Conservation (phyloP, 2,888 invertebrate species). For the Hartigia nigra region DNA sequence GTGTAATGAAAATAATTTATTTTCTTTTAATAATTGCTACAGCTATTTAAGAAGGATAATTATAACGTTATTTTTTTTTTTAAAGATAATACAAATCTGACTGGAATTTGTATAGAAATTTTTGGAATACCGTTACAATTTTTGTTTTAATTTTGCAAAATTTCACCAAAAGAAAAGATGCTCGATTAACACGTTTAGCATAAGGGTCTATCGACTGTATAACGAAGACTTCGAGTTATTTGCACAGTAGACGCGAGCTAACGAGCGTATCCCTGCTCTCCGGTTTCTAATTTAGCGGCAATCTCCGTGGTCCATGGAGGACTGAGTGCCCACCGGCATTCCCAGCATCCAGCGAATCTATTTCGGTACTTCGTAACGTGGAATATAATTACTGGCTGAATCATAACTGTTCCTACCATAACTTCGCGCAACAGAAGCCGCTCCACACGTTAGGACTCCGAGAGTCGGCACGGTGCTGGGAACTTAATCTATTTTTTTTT, state of each 20-base stretch:
- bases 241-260: slow-evolving; percentile 19
- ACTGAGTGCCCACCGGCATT: slow-evolving; percentile 15
- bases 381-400: slow-evolving; percentile 44
- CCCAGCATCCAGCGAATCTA: slow-evolving; percentile 30
- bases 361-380: slow-evolving; percentile 27
- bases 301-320: slow-evolving; percentile 6
- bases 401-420: slow-evolving; percentile 32
- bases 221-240: background rate
- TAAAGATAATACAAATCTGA: background rate
- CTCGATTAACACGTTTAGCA: background rate
- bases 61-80: background rate
- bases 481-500: slow-evolving; percentile 6
- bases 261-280: slow-evolving; percentile 32
- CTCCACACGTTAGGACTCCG: background rate
- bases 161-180: no score
- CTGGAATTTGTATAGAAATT: background rate
- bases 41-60: background rate
- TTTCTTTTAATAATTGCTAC: background rate
- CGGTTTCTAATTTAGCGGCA: slow-evolving; percentile 25
- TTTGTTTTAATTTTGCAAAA: no score
- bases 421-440: slow-evolving; percentile 13
- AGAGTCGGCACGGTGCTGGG: slow-evolving; percentile 10
- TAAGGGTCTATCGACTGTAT: background rate
- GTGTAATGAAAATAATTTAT: background rate
- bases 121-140: no score